Evolutionary conservation across 2,113 vertebrate genomes (phyloP).

Genomic region (Dasyprocta punctata): DNA sequence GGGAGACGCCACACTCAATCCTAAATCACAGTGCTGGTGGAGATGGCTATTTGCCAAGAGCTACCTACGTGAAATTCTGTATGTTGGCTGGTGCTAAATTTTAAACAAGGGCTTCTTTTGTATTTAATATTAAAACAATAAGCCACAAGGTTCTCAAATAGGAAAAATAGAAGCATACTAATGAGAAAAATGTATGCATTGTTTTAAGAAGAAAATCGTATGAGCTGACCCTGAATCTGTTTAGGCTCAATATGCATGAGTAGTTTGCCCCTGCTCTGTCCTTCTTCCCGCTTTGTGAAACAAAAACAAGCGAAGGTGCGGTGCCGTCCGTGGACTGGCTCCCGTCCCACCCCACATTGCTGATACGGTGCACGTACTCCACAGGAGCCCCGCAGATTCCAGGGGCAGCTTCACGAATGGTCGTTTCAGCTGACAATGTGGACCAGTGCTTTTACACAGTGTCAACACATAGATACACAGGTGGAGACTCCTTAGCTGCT

Average conservation of each 20-base stretch:
- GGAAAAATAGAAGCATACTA: not conserved
- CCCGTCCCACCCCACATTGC: too few relatives aligned
- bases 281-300: not conserved
- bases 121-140: not conserved
- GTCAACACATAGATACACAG: not conserved
- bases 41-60: too few relatives aligned
- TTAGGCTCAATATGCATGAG: too few relatives aligned
- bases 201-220: not conserved
- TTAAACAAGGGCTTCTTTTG: not conserved
- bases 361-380: too few relatives aligned
- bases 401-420: not conserved
- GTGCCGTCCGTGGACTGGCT: accelerated
- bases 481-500: not conserved
- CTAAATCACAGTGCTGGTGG: not conserved
- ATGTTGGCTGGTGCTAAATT: not conserved
- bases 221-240: not conserved
- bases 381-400: not conserved
- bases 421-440: not conserved
- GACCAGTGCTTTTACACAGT: not conserved
- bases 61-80: not conserved
- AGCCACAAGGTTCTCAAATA: not conserved
- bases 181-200: not conserved
- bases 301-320: not conserved
- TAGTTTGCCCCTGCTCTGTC: not conserved
- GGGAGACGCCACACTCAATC: not conserved